Base-by-base conservation (phyloP, 2,888 invertebrate genomes). In the Neoaliturus tenellus region DNA sequence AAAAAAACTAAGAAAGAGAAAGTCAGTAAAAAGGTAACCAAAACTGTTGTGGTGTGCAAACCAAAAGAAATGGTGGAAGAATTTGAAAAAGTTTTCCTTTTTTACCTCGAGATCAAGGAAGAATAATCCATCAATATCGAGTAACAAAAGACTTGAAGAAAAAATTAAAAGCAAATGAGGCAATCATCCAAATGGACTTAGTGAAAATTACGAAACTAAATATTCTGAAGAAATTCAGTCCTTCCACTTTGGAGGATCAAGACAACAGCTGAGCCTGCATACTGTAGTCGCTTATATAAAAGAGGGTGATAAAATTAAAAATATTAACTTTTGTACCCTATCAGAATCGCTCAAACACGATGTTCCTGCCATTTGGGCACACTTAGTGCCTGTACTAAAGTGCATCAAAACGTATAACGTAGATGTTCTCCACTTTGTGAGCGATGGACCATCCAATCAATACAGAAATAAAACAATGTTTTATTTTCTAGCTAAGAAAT, bases 1-100 rank as follows among this genome's bases (percentile, higher is more conserved):
- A 51, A 51, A 17, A 51, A 51, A 17, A 17, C 51, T 4, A 8
- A 51, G 17, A 51, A 51, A 51, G 51, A 51, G 17, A 51, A 17
- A 51, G 6, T 51, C n/a, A 51, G 51, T 51, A 51, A 51, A 51
- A 51, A 51, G 51, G 51, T 51, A n/a, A 51, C 51, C 4, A 51
- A 51, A 51, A n/a, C 51, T 51, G 51, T 51, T 51, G 51, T 51
- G n/a, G 51, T 51, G 51, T 51, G 51, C 51, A 51, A 51, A 51
- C 39, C 39, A 39, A 12, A 39, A 12, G 39, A 39, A 39, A 39
- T 12, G 5, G 39, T 39, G 39, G 12, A 39, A 39, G 39, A 39
- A 39, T 39, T 39, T 39, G 39, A 51, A 51, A 51, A 51, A 17
- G 20, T 12, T 51, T n/a, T 51, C 14, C 6, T 4, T 12, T n/a